These are phyloP conservation scores for Neoarius graeffei DNA, from an alignment of 2,113 vertebrate genomes.

Conservation along the genomic window DNA sequence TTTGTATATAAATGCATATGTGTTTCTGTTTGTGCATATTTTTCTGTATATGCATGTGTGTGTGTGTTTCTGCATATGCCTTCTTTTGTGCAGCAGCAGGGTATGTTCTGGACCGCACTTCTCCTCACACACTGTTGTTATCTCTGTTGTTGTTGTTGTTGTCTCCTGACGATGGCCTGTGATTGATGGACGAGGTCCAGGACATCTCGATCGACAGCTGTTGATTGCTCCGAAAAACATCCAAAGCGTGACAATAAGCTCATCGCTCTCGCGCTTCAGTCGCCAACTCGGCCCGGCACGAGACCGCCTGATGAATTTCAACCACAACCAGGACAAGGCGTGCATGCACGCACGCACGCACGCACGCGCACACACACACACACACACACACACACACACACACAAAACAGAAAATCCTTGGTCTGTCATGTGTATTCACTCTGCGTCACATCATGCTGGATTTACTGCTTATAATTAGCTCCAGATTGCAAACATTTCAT, in stretches of 20 bases:
- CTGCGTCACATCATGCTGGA: neutral
- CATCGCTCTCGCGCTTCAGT: conserved; percentile 75
- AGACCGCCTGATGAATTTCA: conserved; percentile 76
- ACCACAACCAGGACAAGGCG: conserved; percentile 66
- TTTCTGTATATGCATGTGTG: neutral
- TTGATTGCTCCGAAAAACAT: conserved; percentile 79
- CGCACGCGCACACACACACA: neutral
- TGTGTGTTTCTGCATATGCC: conserved; percentile 1
- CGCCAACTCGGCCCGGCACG: conserved; percentile 65
- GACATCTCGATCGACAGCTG: conserved; percentile 82
- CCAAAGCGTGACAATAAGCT: conserved; percentile 80
- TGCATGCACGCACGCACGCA: neutral
- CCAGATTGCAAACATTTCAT: neutral
- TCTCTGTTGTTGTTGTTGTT: conserved; percentile 66
- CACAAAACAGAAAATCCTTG: neutral
- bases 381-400: neutral
- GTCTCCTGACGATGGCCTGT: conserved; percentile 72
- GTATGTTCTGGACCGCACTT: conserved; percentile 25
- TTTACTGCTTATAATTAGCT: conserved; percentile 10
- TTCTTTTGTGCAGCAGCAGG: conserved; percentile 20
- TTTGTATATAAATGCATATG: neutral
- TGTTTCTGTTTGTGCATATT: neutral
- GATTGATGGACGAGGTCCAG: conserved; percentile 79
- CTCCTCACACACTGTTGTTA: conserved; percentile 35
- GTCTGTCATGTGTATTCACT: conserved; percentile 19